Evolutionary conservation across 2,113 vertebrate genomes (phyloP).

Genomic region (Chascanopsetta lugubris): DNA sequence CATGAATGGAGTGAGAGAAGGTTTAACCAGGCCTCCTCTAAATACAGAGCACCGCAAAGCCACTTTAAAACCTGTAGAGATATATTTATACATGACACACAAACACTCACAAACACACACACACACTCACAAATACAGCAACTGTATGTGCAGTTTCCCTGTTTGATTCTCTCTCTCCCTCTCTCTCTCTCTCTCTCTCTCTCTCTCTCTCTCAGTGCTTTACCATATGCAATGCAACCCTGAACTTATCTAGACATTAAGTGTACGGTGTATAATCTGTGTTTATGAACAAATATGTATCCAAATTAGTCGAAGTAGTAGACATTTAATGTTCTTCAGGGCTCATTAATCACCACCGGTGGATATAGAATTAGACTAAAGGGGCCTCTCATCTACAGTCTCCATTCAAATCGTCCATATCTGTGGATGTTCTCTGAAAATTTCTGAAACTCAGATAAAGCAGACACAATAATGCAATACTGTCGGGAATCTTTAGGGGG

Average conservation of each 20-base stretch:
- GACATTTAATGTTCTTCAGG: neutral
- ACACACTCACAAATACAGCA: constrained; percentile 15
- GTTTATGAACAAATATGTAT: neutral
- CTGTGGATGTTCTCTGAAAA: too few relatives aligned
- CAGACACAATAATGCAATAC: neutral
- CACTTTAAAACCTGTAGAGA: constrained; percentile 78
- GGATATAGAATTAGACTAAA: too few relatives aligned
- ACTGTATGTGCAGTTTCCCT: constrained; percentile 12
- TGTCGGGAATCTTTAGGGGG: too few relatives aligned
- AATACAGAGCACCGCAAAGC: constrained; percentile 78
- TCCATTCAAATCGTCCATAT: too few relatives aligned
- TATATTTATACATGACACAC: constrained; percentile 73
- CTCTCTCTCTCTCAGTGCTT: neutral
- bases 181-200: neutral
- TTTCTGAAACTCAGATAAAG: too few relatives aligned
- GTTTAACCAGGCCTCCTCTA: constrained; percentile 68
- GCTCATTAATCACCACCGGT: too few relatives aligned
- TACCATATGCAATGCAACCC: neutral
- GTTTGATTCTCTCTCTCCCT: constrained; percentile 6
- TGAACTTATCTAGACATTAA: neutral
- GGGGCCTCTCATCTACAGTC: too few relatives aligned
- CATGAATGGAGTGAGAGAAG: constrained; percentile 73
- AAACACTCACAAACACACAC: constrained; percentile 47
- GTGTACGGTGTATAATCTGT: neutral
- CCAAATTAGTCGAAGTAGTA: neutral